phyloP scores from a whole-genome alignment of 2,797 vertebrate species.

The Antrozous pallidus region DNA sequence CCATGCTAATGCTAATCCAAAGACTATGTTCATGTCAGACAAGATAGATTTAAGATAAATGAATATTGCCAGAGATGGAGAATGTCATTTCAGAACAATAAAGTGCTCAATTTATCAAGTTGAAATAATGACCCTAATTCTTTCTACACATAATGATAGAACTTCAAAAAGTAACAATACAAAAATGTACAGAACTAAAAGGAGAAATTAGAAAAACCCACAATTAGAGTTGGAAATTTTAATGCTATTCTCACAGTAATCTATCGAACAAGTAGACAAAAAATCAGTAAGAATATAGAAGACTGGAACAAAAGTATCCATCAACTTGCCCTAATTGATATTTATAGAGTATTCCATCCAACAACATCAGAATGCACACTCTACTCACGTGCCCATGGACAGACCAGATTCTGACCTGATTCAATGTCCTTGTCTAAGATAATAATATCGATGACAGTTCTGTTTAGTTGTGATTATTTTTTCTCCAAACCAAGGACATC shows the following conservation, averaged over 20 bases:
- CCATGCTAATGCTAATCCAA: neutral
- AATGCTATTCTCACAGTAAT: neutral
- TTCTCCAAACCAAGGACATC: neutral
- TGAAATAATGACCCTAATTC: neutral
- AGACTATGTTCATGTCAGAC: neutral
- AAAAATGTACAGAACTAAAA: neutral
- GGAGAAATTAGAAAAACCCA: neutral
- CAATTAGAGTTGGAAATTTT: neutral
- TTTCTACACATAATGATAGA: neutral
- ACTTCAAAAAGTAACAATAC: neutral
- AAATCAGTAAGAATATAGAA: neutral
- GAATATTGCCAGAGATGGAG: neutral
- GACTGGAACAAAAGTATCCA: neutral
- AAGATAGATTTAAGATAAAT: neutral
- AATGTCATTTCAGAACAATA: neutral
- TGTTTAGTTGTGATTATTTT: constrained; percentile 4
- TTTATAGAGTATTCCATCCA: neutral
- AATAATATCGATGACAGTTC: neutral
- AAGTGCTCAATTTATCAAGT: neutral
- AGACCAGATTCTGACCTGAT: neutral
- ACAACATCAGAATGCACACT: neutral
- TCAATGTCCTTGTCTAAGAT: neutral
- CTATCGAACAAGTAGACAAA: neutral
- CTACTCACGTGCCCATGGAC: neutral
- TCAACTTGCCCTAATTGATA: neutral